Evolutionary conservation across 2,888 invertebrate species (phyloP), one percentile per base, ranked within the genome.

Genomic region (Lissonota sp.): DNA sequence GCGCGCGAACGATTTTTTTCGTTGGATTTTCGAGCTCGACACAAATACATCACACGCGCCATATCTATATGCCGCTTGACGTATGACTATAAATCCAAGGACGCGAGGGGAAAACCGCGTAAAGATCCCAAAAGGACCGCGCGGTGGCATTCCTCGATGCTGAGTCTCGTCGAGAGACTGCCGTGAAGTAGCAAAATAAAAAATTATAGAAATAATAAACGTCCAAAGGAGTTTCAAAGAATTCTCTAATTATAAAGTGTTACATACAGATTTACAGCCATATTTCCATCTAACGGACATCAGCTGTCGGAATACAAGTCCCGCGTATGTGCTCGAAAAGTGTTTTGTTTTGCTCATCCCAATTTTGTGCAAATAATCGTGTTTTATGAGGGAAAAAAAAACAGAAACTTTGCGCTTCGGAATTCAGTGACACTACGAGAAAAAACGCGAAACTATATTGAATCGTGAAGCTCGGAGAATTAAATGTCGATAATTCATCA

Each of bases 1-100:
- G n/a, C 86, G 85, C 82, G 78, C 83, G 85, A 86, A 86, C 88
- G 86, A 88, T 85, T 26, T 26, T 26, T 26, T 86, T 86, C 82
- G 84, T 76, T 53, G 73, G 77, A 66, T 60, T 72, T 60, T 58
- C 53, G n/a, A 57, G 55, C 14, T 37, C 1, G 12, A 46, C n/a
- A 12, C 14, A 26, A 26, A 14, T 53, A 53, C 14, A 46, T n/a
- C 42, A 40, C 14, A 67, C 16, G 6, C 5, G 12, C 14, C 40
- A 8, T 12, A 14, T 53, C 39, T 40, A 14, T 39, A 10, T 5
- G 16, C n/a, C 10, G 46, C n/a, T 67, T 42, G 12, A 67, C 46
- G 67, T 51, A 60, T 46, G 53, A 62, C 40, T 58, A 42, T 39
- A 7, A 26, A 26, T 26, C 16, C 74, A 67, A 75, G 82, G 64